phyloP scores from a whole-genome alignment of 2,888 invertebrate species.

The Stegana nigrithorax region DNA sequence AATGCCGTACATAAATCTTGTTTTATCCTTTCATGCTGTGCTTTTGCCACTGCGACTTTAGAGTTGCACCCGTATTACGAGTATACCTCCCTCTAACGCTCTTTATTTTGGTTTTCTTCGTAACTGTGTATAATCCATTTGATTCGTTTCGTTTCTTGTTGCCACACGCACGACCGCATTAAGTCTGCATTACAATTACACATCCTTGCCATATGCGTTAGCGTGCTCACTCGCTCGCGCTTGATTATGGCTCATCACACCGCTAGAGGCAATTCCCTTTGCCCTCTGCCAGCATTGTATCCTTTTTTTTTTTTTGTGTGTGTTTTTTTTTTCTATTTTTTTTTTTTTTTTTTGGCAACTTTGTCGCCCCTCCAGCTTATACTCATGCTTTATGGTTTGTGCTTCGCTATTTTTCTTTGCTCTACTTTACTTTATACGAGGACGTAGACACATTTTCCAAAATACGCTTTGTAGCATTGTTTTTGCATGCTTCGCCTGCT shows the following conservation, averaged over 20 bases:
- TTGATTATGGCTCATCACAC: background rate
- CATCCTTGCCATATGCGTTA: slow-evolving; percentile 9
- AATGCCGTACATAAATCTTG: background rate
- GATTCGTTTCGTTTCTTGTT: background rate
- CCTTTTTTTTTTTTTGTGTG: too few species aligned
- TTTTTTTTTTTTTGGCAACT: too few species aligned
- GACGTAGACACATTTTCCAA: too few species aligned
- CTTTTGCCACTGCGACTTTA: background rate
- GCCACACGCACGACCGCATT: slow-evolving; percentile 10
- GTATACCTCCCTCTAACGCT: too few species aligned
- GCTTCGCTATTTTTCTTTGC: too few species aligned
- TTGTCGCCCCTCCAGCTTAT: background rate
- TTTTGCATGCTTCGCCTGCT: background rate
- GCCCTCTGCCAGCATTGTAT: too few species aligned
- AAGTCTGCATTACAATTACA: slow-evolving; percentile 16
- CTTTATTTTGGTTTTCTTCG: background rate
- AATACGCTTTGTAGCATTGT: background rate
- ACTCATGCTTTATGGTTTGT: too few species aligned
- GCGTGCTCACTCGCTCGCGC: background rate
- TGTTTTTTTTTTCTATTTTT: too few species aligned
- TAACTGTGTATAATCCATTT: background rate
- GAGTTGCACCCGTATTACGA: too few species aligned
- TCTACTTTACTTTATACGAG: too few species aligned
- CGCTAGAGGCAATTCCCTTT: background rate
- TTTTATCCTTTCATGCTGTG: slow-evolving; percentile 1